Evolutionary conservation across 2,888 invertebrate genomes (phyloP).

Genomic region (Schizaphis graminum): DNA sequence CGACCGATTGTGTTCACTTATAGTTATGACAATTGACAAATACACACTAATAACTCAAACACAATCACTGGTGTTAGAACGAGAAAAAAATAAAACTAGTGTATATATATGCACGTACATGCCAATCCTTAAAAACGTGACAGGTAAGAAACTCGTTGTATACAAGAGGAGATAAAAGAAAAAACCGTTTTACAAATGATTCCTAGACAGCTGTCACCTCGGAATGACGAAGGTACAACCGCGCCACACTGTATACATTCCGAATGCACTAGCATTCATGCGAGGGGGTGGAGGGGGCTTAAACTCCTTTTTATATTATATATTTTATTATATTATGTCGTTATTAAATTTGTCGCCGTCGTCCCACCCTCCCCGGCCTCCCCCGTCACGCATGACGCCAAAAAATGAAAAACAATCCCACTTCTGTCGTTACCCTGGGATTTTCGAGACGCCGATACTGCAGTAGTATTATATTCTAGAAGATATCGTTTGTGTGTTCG

Average conservation of each 20-base stretch:
- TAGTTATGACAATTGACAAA: conserved; percentile 60
- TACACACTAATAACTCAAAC: conserved; percentile 64
- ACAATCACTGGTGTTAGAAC: conserved; percentile 56
- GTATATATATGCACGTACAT: conserved; percentile 26
- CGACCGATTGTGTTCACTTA: conserved; percentile 47
- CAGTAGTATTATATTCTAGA: not conserved
- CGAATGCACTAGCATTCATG: not conserved
- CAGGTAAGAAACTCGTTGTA: conserved; percentile 60
- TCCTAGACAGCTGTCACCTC: conserved; percentile 66
- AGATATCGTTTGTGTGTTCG: not conserved
- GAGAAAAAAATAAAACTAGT: not conserved
- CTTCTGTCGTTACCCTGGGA: not conserved
- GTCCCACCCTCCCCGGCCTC: not conserved
- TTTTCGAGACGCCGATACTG: not conserved
- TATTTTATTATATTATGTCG: conserved; percentile 44
- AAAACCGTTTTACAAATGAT: conserved; percentile 65
- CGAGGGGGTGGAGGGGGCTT: not conserved
- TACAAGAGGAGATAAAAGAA: conserved; percentile 23
- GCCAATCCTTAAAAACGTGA: conserved; percentile 64
- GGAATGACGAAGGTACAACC: conserved; percentile 61
- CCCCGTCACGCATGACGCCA: not conserved
- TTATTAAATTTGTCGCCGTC: conserved; percentile 49
- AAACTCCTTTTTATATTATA: conserved; percentile 32
- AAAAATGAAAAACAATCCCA: conserved; percentile 5
- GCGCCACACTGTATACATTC: conserved; percentile 18